These are phyloP conservation scores for Fragum whitleyi DNA, from an alignment of 2,888 invertebrate species.

Conservation along the genomic window DNA sequence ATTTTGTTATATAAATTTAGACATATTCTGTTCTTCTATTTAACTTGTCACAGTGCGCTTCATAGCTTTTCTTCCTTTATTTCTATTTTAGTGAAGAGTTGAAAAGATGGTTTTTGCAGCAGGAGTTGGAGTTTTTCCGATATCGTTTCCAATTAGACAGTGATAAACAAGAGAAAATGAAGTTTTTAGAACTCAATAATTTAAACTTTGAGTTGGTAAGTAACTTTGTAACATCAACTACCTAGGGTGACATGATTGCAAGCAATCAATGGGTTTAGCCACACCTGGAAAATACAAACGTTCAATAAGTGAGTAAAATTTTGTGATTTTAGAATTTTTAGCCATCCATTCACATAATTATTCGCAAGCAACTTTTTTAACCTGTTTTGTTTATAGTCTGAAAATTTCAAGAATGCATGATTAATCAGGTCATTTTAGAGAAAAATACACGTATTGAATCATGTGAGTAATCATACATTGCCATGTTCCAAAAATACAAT, in stretches of 20 bases:
- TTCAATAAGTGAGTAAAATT: neutral
- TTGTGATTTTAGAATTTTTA: neutral
- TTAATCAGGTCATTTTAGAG: too few relatives aligned
- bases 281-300: neutral
- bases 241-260: neutral
- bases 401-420: too few relatives aligned
- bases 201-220: slow-evolving; percentile 81
- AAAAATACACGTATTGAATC: too few relatives aligned
- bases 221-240: too few relatives aligned
- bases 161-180: slow-evolving; percentile 67
- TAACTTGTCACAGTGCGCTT: too few relatives aligned
- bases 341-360: neutral
- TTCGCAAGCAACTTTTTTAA: too few relatives aligned
- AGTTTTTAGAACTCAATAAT: slow-evolving; percentile 77
- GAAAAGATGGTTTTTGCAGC: slow-evolving; percentile 93
- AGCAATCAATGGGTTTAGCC: neutral
- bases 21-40: too few relatives aligned
- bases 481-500: too few relatives aligned
- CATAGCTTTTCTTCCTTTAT: too few relatives aligned
- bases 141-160: slow-evolving; percentile 84
- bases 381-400: too few relatives aligned
- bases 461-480: too few relatives aligned
- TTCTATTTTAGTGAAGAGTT: slow-evolving; percentile 89
- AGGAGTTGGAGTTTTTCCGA: slow-evolving; percentile 96
- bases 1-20: too few relatives aligned